phyloP scores from a whole-genome alignment of 2,797 vertebrate species.

The Pseudochirops cupreus region DNA sequence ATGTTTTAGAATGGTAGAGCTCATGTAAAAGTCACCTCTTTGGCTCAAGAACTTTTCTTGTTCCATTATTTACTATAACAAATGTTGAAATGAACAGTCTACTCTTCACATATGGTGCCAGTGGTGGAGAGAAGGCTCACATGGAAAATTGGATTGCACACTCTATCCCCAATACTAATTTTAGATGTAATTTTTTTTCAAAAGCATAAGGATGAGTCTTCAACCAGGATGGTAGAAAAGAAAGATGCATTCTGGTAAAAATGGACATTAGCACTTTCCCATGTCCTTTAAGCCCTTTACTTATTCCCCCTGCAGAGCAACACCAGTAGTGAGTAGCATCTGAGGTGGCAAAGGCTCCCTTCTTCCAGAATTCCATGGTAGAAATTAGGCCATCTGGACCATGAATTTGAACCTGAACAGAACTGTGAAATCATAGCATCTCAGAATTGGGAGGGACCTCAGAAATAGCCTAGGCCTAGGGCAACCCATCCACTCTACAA shows the following conservation, averaged over 20 bases:
- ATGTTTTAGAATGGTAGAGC: conserved; percentile 32
- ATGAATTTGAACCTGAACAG: conserved; percentile 1
- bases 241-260: not conserved
- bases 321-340: not conserved
- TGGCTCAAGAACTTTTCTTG: conserved; percentile 31
- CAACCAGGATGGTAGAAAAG: not conserved
- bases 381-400: not conserved
- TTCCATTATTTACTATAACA: conserved; percentile 64
- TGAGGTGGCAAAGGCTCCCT: not conserved
- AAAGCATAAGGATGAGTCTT: not conserved
- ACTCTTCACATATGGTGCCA: conserved; percentile 15
- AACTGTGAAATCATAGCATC: not conserved
- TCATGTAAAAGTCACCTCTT: conserved; percentile 52
- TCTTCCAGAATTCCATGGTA: conserved; percentile 1
- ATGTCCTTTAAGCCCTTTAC: not conserved
- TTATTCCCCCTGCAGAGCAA: not conserved
- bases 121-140: conserved; percentile 40
- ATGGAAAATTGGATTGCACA: conserved; percentile 22
- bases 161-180: conserved; percentile 27
- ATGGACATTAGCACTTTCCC: not conserved
- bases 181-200: not conserved
- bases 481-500: not conserved
- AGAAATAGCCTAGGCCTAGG: not conserved
- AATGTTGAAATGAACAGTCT: conserved; percentile 50
- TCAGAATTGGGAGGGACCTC: not conserved